Evolutionary conservation across 2,113 vertebrate genomes (phyloP).

Genomic region (Agapornis roseicollis): DNA sequence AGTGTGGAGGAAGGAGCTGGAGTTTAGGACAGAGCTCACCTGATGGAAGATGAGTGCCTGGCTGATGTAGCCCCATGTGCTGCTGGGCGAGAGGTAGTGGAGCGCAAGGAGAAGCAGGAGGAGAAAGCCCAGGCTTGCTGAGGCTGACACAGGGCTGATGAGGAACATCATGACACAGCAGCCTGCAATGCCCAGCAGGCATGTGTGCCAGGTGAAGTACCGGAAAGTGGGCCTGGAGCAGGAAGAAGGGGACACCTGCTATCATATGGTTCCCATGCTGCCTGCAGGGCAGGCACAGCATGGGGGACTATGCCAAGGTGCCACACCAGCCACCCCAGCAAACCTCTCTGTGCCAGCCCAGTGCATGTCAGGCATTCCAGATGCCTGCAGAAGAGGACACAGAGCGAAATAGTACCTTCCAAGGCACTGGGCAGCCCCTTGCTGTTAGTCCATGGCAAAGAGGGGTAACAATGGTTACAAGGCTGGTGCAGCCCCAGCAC

Average conservation of each 20-base stretch:
- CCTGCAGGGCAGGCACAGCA: background rate
- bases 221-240: conserved; percentile 85
- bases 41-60: conserved; percentile 94
- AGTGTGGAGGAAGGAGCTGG: background rate
- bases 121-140: conserved; percentile 87
- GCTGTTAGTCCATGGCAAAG: background rate
- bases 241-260: background rate
- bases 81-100: conserved; percentile 89
- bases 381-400: background rate
- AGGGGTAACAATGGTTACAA: background rate
- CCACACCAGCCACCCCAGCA: background rate
- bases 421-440: background rate
- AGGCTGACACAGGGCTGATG: conserved; percentile 89
- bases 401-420: background rate
- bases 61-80: conserved; percentile 93
- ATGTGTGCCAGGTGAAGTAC: conserved; percentile 92
- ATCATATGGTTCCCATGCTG: too few species aligned
- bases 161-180: conserved; percentile 92
- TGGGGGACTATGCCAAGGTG: background rate
- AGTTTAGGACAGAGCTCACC: conserved; percentile 66
- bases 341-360: background rate
- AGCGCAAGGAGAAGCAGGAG: conserved; percentile 86
- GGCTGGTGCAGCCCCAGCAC: background rate
- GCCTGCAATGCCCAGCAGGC: conserved; percentile 85
- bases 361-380: accelerated